Percentiles rank a stretch among this genome's conserved stretches.
Evolutionary conservation across 2,113 vertebrate genomes (phyloP).

Genomic region (Okapia johnstoni): DNA sequence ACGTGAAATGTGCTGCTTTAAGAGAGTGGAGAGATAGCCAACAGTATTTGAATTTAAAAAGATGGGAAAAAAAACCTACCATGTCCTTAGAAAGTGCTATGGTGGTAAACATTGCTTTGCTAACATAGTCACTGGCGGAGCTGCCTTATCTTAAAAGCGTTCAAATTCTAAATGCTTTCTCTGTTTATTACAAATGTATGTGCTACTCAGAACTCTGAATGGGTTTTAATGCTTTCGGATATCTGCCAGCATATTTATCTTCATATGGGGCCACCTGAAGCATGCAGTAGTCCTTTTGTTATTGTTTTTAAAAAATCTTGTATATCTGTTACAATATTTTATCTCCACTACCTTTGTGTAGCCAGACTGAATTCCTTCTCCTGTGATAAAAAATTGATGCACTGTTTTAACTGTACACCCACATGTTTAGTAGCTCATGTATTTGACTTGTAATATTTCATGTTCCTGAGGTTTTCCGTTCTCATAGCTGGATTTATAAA

Average conservation of each 20-base stretch:
- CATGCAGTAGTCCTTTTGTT: conserved; percentile 56
- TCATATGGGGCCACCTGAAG: conserved; percentile 76
- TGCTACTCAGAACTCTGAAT: conserved; percentile 65
- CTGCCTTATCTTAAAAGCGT: conserved; percentile 54
- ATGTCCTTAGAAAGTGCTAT: conserved; percentile 68
- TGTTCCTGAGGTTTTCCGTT: conserved; percentile 32
- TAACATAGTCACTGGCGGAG: conserved; percentile 64
- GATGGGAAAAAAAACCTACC: conserved; percentile 23
- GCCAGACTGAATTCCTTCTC: background rate
- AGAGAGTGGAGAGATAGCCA: conserved; percentile 46
- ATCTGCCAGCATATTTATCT: conserved; percentile 66
- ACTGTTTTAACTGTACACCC: conserved; percentile 14
- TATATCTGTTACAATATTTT: conserved; percentile 72
- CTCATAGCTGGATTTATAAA: conserved; percentile 28
- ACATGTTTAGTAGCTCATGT: conserved; percentile 32
- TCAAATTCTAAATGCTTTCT: conserved; percentile 68
- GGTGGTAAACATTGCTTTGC: conserved; percentile 63
- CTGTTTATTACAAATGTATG: conserved; percentile 70
- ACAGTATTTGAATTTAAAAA: conserved; percentile 75
- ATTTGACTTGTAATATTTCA: conserved; percentile 13
- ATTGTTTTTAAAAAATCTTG: conserved; percentile 62
- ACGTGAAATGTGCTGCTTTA: conserved; percentile 46
- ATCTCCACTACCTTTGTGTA: conserved; percentile 35
- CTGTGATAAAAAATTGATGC: background rate
- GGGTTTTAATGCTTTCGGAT: conserved; percentile 62